phyloP scores from a whole-genome alignment of 2,888 invertebrate species.

The Diplolepis rosae region DNA sequence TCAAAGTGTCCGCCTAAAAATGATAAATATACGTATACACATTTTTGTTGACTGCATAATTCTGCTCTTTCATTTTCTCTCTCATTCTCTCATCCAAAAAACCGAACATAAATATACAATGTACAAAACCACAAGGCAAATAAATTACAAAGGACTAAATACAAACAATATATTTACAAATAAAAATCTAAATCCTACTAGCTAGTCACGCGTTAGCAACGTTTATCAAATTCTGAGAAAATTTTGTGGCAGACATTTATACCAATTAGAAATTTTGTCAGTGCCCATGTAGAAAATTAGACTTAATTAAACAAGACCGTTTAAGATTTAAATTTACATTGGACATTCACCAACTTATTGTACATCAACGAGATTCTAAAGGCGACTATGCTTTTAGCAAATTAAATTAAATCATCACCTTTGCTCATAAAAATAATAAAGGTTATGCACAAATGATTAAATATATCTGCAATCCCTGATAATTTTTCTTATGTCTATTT shows the following conservation, averaged over 20 bases:
- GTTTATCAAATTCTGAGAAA: neutral
- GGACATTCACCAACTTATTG: neutral
- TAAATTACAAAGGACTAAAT: constrained; percentile 12
- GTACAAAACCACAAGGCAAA: neutral
- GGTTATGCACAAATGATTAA: neutral
- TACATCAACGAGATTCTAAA: neutral
- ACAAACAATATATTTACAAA: constrained; percentile 10
- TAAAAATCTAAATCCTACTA: neutral
- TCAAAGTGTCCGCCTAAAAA: neutral
- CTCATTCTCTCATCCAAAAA: constrained; percentile 3
- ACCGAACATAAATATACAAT: neutral
- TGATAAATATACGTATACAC: neutral
- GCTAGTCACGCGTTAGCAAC: neutral
- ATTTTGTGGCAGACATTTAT: neutral
- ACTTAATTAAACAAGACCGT: neutral
- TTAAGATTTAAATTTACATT: neutral
- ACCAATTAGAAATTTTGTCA: neutral
- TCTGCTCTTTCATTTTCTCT: neutral
- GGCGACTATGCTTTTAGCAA: neutral
- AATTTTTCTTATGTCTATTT: neutral
- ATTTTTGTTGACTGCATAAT: constrained; percentile 1
- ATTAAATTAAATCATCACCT: neutral
- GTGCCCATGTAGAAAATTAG: neutral
- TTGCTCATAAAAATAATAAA: neutral
- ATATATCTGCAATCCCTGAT: neutral